Evolutionary conservation across 1,140 invertebrate species (phyloP), one percentile per base, ranked within the genome.

Genomic region (Cydia strobilella): DNA sequence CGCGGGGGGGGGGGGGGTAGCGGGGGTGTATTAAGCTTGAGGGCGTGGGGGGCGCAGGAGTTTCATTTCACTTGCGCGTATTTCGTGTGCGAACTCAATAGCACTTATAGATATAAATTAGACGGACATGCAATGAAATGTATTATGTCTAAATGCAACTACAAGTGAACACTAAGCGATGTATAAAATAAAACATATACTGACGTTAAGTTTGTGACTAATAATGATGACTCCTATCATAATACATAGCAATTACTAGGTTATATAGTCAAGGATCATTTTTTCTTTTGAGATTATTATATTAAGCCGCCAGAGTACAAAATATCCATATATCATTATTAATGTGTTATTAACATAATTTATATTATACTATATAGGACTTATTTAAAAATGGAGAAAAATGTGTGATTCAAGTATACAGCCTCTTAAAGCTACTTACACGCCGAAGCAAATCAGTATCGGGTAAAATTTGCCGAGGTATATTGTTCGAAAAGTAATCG

Each of bases 361-460:
- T 59, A 23, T 59, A 23, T 59, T 59, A 23, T 59, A 23, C 20
- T 23, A 4, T 59, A 35, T 1, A 12, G 25, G 25, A 66, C 63
- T 39, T 69, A 69, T 69, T 39, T 39, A 69, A 39, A 69, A 69
- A 69, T 42, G 65, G 65, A 42, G n/a, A 69, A 69, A n/a, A 35
- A 35, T 69, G 65, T 35, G 65, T 18, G 65, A 69, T 66, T 31
- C 65, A 69, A 42, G 3, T 18, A 18, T 39, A 39, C 35, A 69
- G 65, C 65, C 65, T 69, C 65, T 69, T 69, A 69, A 35, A 69
- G 65, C 65, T 69, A 42, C 65, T 35, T 69, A 69, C 65, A 69
- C 20, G 65, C 63, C 27, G 27, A 69, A 69, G 18, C 27, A 10
- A 18, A 69, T 69, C 35, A 20, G 65, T 35, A 35, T 35, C 31